Evolutionary conservation across 1,140 invertebrate species (phyloP), one percentile per base, ranked within the genome.

Genomic region (Drosophila tani): DNA sequence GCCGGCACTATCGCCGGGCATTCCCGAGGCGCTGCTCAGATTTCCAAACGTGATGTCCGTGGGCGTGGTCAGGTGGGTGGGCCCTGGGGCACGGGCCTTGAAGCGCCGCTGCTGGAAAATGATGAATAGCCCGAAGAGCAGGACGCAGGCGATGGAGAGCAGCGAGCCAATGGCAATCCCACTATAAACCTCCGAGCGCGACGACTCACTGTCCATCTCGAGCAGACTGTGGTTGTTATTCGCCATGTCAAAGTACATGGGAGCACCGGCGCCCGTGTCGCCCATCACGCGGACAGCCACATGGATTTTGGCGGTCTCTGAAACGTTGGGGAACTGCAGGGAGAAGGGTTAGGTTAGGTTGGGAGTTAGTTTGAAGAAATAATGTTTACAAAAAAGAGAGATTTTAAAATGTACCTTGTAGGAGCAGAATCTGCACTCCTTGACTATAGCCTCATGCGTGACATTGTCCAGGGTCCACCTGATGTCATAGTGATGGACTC

Each of bases 121-220:
- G 46, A 92, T 92, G 46, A 92, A 82, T 32, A 91, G 53, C 4
- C 77, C 91, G 46, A 92, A 92, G n/a, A 76, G 41, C 29, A 92
- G 58, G 0, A 92, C 80, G 43, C 91, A 92, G 2, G 79, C n/a
- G 1, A 77, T 56, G 1, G 91, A 92, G 5, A 92, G 70, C 56
- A 92, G 49, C 4, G 81, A 82, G 14, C 91, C 91, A n/a, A 92
- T 92, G 57, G 81, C 84, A 29, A 92, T 92, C 32, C 91, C 91
- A 49, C 84, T 90, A 58, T 90, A 88, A 5, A 91, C 77, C 45
- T 91, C 84, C 9, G 88, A 79, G 27, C 67, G 79, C 1, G 81
- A 76, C 4, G 60, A 51, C 24, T 43, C 59, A 1, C 17, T 29
- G 43, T 81, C 81, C 4, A 59, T 62, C 27, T 84, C 75, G 24